Base-by-base conservation (phyloP, 2,797 vertebrate genomes). In the Diplodus puntazzo region DNA sequence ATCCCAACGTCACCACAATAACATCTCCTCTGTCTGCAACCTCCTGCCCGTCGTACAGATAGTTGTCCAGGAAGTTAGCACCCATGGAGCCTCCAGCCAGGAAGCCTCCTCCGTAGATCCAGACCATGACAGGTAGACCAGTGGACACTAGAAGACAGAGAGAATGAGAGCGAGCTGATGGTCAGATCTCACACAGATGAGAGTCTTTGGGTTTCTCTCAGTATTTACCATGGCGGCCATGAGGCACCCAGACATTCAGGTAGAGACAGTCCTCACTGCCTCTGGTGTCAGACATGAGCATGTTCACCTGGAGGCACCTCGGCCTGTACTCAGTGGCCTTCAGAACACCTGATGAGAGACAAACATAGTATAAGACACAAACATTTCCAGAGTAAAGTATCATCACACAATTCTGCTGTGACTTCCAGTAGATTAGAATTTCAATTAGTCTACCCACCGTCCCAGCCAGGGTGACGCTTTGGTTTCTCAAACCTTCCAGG, bases 221-320 rank as follows among this genome's bases (percentile, higher is more conserved):
- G 57, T 55, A 5, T 70, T 89, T 91, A 93, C 97, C 65, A 84
- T 12, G 82, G 13, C 5, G 73, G 14, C 81, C 90, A 4, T 99
- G 98, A 81, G 98, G 98, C 69, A 99, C 83, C 97, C 98, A 99
- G 84, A 99, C 94, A 92, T 99, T 99, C 18, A 99, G 97, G 82
- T 97, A 98, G 16, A 99, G 97, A 88, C 98, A 99, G 88, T 99
- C 97, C 71, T 98, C 95, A 0, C 71, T 87, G 11, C 98, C 98
- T 0, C 91, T 91, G 13, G 94, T 91, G 14, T 65, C 64, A 0
- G 50, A 91, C 91, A 96, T 95, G 0, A 93, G 1, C 0, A 97
- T 10, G 0, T 90, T 96, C 64, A 95, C 1, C 89, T 99, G 98
- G 73, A 97, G 46, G 68, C 98, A 99, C 49, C 97, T 91, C 0